A percentile compares a stretch with the other conserved stretches of the same genome.
Evolutionary conservation across 2,113 vertebrate genomes (phyloP).

Genomic region (Xiphophorus maculatus): DNA sequence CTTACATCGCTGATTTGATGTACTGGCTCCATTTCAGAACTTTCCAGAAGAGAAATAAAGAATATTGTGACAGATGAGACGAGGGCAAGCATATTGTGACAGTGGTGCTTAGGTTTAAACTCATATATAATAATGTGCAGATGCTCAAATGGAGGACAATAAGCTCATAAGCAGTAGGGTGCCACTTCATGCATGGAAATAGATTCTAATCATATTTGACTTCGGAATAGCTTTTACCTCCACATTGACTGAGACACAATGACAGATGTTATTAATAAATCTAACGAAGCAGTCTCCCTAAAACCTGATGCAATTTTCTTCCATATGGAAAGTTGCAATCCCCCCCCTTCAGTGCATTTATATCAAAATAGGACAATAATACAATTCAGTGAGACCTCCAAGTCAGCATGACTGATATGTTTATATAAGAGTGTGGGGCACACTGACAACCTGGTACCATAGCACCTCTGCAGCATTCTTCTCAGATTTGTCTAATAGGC

Average conservation of each 20-base stretch:
- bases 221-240: slow-evolving; percentile 51
- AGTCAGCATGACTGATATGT: slow-evolving; percentile 83
- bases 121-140: slow-evolving; percentile 59
- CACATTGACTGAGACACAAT: slow-evolving; percentile 54
- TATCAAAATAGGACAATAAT: slow-evolving; percentile 66
- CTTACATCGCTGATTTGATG: slow-evolving; percentile 55
- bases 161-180: slow-evolving; percentile 48
- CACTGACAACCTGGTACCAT: slow-evolving; percentile 76
- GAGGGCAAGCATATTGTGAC: slow-evolving; percentile 71
- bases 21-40: slow-evolving; percentile 44
- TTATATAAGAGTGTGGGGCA: slow-evolving; percentile 74
- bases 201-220: slow-evolving; percentile 67
- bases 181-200: slow-evolving; percentile 46
- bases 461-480: slow-evolving; percentile 70
- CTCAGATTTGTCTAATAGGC: slow-evolving; percentile 82
- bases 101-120: slow-evolving; percentile 61
- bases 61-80: slow-evolving; percentile 69
- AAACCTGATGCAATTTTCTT: slow-evolving; percentile 72
- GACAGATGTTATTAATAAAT: slow-evolving; percentile 78
- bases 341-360: slow-evolving; percentile 48
- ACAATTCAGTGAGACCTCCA: slow-evolving; percentile 66
- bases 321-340: slow-evolving; percentile 51
- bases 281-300: slow-evolving; percentile 63
- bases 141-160: slow-evolving; percentile 48
- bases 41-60: slow-evolving; percentile 45